Evolutionary conservation across 2,888 invertebrate genomes (phyloP).

Genomic region (Punctoribates punctum): DNA sequence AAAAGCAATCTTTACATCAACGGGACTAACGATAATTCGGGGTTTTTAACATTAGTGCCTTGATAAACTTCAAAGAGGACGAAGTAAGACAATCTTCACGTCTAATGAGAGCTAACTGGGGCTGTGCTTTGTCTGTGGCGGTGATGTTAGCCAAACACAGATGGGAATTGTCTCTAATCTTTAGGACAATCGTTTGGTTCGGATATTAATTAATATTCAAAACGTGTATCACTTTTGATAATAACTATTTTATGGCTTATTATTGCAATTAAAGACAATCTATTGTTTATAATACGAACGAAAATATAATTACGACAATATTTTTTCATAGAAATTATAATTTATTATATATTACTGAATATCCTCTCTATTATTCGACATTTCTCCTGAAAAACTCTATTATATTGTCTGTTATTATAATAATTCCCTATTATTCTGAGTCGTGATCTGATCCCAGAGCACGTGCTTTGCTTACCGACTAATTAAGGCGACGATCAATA

Average conservation of each 20-base stretch:
- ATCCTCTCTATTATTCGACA: not conserved
- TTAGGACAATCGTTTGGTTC: not conserved
- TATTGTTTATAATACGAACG: constrained; percentile 6
- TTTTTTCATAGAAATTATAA: not conserved
- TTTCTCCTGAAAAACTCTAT: not conserved
- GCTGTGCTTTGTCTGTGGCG: not conserved
- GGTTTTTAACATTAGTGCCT: too few relatives aligned
- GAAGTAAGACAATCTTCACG: too few relatives aligned
- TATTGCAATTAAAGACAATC: constrained; percentile 20
- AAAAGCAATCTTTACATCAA: not conserved
- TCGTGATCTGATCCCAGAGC: constrained; percentile 5
- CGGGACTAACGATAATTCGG: not conserved
- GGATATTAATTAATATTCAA: constrained; percentile 21
- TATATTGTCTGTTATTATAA: constrained; percentile 4
- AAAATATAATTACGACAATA: constrained; percentile 4
- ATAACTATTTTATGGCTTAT: not conserved
- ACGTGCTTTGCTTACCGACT: constrained; percentile 7
- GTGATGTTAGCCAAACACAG: not conserved
- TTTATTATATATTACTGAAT: not conserved
- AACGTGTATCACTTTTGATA: constrained; percentile 27
- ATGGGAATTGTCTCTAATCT: constrained; percentile 21
- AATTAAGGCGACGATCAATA: constrained; percentile 22
- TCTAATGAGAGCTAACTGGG: too few relatives aligned
- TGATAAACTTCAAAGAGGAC: too few relatives aligned
- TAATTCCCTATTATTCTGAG: not conserved